phyloP scores from a whole-genome alignment of 2,113 vertebrate genomes.

The Rutilus rutilus region DNA sequence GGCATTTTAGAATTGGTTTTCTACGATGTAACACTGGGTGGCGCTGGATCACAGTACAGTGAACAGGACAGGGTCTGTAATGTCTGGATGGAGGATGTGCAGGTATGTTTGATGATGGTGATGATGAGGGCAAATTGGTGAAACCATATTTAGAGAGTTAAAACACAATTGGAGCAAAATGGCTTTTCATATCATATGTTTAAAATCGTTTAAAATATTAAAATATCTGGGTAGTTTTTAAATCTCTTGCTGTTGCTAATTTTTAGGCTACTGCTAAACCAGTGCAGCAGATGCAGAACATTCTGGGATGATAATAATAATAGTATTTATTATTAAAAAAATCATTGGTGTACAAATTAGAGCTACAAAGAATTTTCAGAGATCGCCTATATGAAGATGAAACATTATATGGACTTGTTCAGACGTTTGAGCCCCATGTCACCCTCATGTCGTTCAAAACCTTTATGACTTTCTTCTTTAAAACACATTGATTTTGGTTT shows the following conservation, averaged over 20 bases:
- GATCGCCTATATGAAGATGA: not conserved
- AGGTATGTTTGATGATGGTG: not conserved
- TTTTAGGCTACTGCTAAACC: not conserved
- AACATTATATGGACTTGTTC: not conserved
- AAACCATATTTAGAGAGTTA: not conserved
- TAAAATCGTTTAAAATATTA: not conserved
- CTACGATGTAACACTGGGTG: not conserved
- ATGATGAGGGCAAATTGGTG: not conserved
- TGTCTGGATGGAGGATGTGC: not conserved
- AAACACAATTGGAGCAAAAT: not conserved
- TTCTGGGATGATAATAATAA: not conserved
- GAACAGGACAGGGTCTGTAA: not conserved
- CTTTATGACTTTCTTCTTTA: not conserved
- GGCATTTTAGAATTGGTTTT: not conserved
- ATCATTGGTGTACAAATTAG: not conserved
- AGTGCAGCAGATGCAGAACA: not conserved
- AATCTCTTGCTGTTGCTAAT: not conserved
- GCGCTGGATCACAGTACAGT: constrained; percentile 22
- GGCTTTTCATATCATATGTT: not conserved
- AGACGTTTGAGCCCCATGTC: not conserved
- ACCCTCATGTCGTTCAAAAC: not conserved
- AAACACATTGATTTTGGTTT: no score
- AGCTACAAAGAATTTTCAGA: not conserved
- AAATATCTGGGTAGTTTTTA: not conserved
- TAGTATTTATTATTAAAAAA: not conserved